Evolutionary conservation across 37 sponge, comb jelly and placozoan genomes (phyloP).

Genomic region (Halichondria panicea): DNA sequence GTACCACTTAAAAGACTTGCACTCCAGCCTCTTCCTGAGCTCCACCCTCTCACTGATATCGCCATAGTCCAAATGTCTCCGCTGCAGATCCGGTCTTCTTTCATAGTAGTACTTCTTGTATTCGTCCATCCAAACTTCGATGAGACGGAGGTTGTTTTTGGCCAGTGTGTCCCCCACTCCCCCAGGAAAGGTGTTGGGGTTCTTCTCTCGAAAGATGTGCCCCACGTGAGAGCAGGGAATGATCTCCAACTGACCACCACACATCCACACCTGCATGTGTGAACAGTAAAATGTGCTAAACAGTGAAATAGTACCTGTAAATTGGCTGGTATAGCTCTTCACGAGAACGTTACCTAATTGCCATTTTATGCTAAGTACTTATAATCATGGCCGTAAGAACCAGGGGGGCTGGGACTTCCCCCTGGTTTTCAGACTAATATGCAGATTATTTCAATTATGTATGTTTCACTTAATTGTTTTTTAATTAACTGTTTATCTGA

Average conservation of each 20-base stretch:
- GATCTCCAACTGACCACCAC: conserved; percentile 68
- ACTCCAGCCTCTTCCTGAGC: conserved; percentile 70
- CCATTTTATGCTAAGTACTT: too few relatives aligned
- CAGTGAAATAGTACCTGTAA: too few relatives aligned
- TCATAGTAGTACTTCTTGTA: conserved; percentile 76
- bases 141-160: conserved; percentile 57
- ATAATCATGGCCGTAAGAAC: too few relatives aligned
- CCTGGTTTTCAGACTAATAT: too few relatives aligned
- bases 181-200: conserved; percentile 66
- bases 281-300: neutral
- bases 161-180: conserved; percentile 55
- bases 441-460: too few relatives aligned
- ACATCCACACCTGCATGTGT: conserved; percentile 71
- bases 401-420: too few relatives aligned
- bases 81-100: conserved; percentile 28
- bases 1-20: conserved; percentile 97
- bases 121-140: conserved; percentile 79
- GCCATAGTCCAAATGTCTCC: conserved; percentile 49
- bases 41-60: conserved; percentile 65
- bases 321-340: too few relatives aligned
- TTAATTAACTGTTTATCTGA: too few relatives aligned
- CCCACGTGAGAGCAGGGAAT: conserved; percentile 80
- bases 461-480: too few relatives aligned
- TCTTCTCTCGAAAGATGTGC: conserved; percentile 61
- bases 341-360: too few relatives aligned